phyloP scores from a whole-genome alignment of 2,888 invertebrate genomes.

The Ophion obscuratus region DNA sequence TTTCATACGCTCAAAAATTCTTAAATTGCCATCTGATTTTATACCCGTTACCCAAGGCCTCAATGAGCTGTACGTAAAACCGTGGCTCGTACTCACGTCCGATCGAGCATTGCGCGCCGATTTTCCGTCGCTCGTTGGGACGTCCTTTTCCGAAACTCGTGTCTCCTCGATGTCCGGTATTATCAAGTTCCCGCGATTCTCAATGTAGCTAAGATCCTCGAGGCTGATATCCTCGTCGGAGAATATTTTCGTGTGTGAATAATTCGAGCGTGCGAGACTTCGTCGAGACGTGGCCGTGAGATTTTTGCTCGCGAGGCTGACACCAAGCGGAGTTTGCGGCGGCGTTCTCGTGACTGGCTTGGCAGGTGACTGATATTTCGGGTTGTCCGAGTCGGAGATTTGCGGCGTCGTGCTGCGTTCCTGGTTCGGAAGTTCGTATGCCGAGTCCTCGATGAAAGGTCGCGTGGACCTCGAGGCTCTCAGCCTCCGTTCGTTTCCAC shows the following conservation, averaged over 20 bases:
- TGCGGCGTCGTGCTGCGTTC: slow-evolving; percentile 54
- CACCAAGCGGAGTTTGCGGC: neutral
- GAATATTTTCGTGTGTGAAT: slow-evolving; percentile 17
- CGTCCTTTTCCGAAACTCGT: neutral
- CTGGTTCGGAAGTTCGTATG: slow-evolving; percentile 58
- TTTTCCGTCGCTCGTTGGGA: neutral
- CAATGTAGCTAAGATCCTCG: neutral
- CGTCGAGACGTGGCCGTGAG: neutral
- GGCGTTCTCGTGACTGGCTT: neutral
- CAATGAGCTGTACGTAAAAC: too few species aligned
- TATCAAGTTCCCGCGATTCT: neutral
- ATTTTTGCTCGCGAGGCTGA: neutral
- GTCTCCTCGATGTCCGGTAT: neutral
- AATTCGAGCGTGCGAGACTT: neutral
- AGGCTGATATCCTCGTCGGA: slow-evolving; percentile 51
- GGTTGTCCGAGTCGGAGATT: slow-evolving; percentile 40
- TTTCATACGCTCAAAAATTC: too few species aligned
- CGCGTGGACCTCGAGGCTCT: slow-evolving; percentile 8
- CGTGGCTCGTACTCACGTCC: neutral
- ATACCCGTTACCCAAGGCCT: too few species aligned
- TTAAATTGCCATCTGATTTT: too few species aligned
- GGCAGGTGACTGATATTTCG: neutral
- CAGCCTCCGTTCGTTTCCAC: neutral
- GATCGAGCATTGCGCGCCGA: neutral
- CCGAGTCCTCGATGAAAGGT: slow-evolving; percentile 38